Base-by-base conservation (phyloP, 2,113 vertebrate species). In the Onychostoma macrolepis region DNA sequence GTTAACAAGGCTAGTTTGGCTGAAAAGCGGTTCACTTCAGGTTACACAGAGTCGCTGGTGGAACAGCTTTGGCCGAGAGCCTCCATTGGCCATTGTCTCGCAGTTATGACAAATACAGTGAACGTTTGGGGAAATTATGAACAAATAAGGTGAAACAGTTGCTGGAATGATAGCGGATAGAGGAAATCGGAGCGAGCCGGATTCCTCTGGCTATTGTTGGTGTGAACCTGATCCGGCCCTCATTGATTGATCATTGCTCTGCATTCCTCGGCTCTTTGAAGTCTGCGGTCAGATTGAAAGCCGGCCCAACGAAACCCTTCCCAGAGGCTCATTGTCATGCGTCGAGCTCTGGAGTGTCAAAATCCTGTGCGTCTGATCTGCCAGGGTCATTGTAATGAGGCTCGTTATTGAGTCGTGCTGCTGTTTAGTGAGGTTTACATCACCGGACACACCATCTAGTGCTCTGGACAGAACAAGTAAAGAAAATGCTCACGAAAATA, bases 191-290 rank as follows among this genome's bases (percentile, higher is more conserved):
- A 17, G 50, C n/a, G 11, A 53, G 48, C 28, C 69, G 12, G 71
- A 67, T 85, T 85, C 24, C 36, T 82, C 48, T 45, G 26, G 38
- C 7, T n/a, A 17, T 81, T 71, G 56, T 45, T 28, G n/a, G 21
- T 74, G 9, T 28, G 48, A 80, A 71, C 53, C 45, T 45, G 17
- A 48, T 67, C 58, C n/a, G 65, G 58, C n/a, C 19, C 41, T 83
- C 56, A 65, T 41, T 76, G 83, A 74, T 80, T 67, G 48, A 75
- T 71, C 58, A 38, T 61, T 65, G 38, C 41, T 67, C 24, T 48
- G 36, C 84, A 79, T 85, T 85, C 75, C 75, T 85, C 61, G 3
- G 63, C 63, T n/a, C 61, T 80, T 80, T 71, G 63, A 80, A 86
- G 76, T 28, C 45, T 71, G 84, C 21, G 6, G 30, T 79, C 84